Percentiles rank a stretch among this genome's conserved stretches.
phyloP scores from a whole-genome alignment of 2,797 vertebrate genomes.

The Etheostoma nigrum region DNA sequence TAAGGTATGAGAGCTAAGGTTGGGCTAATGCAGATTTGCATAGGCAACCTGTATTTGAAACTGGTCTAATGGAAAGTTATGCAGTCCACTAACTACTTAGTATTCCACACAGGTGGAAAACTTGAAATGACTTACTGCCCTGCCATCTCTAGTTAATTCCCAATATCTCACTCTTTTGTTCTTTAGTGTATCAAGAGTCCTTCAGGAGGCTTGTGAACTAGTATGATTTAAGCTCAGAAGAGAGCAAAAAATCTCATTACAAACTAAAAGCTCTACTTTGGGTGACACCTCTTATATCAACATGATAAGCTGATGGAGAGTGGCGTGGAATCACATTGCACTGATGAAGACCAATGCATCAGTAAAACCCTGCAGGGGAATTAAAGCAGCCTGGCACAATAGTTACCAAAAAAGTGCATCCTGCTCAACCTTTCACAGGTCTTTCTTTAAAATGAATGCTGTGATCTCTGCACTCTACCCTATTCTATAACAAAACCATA shows the following conservation, averaged over 20 bases:
- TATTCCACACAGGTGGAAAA: slow-evolving; percentile 79
- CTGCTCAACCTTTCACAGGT: slow-evolving; percentile 6
- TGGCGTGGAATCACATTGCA: slow-evolving; percentile 46
- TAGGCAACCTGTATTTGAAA: slow-evolving; percentile 53
- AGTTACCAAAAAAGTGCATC: slow-evolving; percentile 30
- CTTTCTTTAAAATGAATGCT: slow-evolving; percentile 17
- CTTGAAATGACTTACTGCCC: slow-evolving; percentile 81
- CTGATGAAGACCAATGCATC: slow-evolving; percentile 61
- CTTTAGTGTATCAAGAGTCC: slow-evolving; percentile 75
- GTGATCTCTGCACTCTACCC: slow-evolving; percentile 34
- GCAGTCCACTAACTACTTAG: slow-evolving; percentile 57
- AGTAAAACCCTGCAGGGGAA: slow-evolving; percentile 41
- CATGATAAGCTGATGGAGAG: slow-evolving; percentile 75
- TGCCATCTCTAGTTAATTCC: slow-evolving; percentile 76
- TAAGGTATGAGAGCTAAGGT: slow-evolving; percentile 67
- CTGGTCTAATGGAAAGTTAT: slow-evolving; percentile 38
- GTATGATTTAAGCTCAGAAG: slow-evolving; percentile 57
- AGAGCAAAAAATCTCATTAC: slow-evolving; percentile 78
- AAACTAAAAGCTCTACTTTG: slow-evolving; percentile 73
- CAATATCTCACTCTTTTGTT: slow-evolving; percentile 81
- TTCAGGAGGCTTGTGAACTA: slow-evolving; percentile 73
- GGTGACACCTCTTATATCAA: slow-evolving; percentile 69
- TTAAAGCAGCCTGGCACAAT: slow-evolving; percentile 25
- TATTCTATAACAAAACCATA: slow-evolving; percentile 46
- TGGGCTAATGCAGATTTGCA: slow-evolving; percentile 24